phyloP scores from a whole-genome alignment of 1,140 invertebrate genomes.

The Dreissena rostriformis region DNA sequence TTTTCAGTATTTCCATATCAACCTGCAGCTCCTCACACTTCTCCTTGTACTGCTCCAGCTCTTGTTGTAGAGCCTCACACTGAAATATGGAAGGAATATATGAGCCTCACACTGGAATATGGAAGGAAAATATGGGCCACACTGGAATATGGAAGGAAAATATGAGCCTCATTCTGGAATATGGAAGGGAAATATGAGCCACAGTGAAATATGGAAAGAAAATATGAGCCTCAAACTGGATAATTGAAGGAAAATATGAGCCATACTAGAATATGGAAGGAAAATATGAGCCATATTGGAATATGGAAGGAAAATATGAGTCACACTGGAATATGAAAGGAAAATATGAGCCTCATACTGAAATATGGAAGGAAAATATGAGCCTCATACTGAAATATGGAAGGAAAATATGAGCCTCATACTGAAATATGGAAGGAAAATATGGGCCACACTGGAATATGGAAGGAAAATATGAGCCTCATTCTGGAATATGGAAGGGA shows the following conservation, averaged over 20 bases:
- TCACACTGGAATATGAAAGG: no score
- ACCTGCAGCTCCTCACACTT: conserved; percentile 93
- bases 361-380: no score
- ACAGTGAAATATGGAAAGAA: neutral
- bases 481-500: no score
- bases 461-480: no score
- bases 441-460: no score
- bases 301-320: no score
- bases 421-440: no score
- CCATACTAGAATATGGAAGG: no score
- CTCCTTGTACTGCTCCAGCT: conserved; percentile 88
- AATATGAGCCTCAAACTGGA: neutral
- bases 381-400: no score
- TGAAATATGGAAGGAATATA: conserved; percentile 59
- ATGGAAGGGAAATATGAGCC: neutral
- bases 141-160: neutral
- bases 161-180: neutral
- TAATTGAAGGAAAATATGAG: neutral
- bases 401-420: no score
- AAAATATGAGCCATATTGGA: no score
- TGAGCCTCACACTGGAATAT: conserved; percentile 15
- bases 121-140: neutral
- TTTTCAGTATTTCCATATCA: conserved; percentile 95
- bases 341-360: no score
- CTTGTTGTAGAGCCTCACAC: conserved; percentile 94